Base-by-base conservation (phyloP, 2,797 vertebrate genomes). In the Coracias cyanogaster region DNA sequence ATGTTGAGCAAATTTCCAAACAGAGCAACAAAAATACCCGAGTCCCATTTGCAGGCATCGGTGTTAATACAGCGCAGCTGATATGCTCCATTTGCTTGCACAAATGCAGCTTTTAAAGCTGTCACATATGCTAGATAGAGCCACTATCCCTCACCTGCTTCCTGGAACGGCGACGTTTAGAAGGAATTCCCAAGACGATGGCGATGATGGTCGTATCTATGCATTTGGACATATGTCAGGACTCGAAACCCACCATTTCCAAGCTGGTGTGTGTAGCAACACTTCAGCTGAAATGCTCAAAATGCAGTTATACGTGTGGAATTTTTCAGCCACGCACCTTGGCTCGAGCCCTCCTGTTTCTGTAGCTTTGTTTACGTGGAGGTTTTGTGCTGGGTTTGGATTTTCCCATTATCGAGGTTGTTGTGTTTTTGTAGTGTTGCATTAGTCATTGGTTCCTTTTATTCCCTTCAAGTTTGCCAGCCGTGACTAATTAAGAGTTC, bases 91-190 rank as follows among this genome's bases (percentile, higher is more conserved):
- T 96, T 96, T 93, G 67, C 90, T 83, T 85, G 72, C 89, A 74
- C 89, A 94, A 96, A 93, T 71, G 94, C 74, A 74, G 94, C 93
- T 93, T 92, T 95, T 82, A 92, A 72, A 93, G 92, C 90, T 94
- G 83, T 85, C 82, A 64, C 93, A 85, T 41, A 61, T 71, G 94
- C 83, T 86, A 7, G 64, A 74, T 92, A 31, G 89, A 93, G 94
- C 67, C 71, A 22, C 78, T 71, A 31, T 48, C 86, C 78, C 83
- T 94, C 77, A 84, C 94, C 86, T 90, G 91, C 81, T 89, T 37
- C 57, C 52, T 54, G 78, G 70, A 72, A 54, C 10, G 73, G 55
- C 83, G n/a, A 1, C 20, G 37, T 43, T 67, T 39, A 57, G 90
- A 31, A 86, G 94, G 90, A 35, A 15, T 19, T 90, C 54, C 93